These are phyloP conservation scores for Solenopsis invicta DNA, from an alignment of 1,140 invertebrate genomes.

Conservation along the genomic window DNA sequence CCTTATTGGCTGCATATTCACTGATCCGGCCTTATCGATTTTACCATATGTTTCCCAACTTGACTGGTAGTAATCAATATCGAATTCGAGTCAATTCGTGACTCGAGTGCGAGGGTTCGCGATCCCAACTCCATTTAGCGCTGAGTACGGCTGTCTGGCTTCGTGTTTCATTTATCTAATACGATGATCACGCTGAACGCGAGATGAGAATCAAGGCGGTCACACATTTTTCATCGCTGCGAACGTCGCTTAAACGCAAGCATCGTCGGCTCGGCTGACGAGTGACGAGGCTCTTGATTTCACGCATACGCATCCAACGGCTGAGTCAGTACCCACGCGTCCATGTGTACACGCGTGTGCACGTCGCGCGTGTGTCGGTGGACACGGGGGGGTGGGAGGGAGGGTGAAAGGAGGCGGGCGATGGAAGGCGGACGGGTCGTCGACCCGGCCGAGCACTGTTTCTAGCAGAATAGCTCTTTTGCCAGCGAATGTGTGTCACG, in stretches of 20 bases:
- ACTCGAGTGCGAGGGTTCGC: neutral
- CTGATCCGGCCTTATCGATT: neutral
- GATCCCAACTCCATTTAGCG: constrained; percentile 1
- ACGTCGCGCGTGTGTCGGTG: neutral
- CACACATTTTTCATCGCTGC: constrained; percentile 19
- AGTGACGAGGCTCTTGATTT: constrained; percentile 53
- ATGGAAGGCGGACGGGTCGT: constrained; percentile 64
- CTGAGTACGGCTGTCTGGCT: neutral
- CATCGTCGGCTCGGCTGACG: neutral
- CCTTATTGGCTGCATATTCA: too few relatives aligned
- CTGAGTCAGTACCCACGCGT: neutral
- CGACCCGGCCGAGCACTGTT: constrained; percentile 70
- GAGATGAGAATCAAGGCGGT: constrained; percentile 39
- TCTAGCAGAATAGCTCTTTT: constrained; percentile 77
- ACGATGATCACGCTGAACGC: neutral
- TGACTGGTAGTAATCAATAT: neutral
- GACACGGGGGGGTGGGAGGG: neutral
- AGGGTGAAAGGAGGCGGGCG: neutral
- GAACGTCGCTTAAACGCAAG: constrained; percentile 48
- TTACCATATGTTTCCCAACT: neutral
- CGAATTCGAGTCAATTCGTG: neutral
- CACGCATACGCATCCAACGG: constrained; percentile 36
- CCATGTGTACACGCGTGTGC: neutral
- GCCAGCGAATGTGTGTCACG: constrained; percentile 76
- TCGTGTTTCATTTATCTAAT: constrained; percentile 34